phyloP scores from a whole-genome alignment of 2,113 vertebrate genomes.

The Noctilio leporinus region DNA sequence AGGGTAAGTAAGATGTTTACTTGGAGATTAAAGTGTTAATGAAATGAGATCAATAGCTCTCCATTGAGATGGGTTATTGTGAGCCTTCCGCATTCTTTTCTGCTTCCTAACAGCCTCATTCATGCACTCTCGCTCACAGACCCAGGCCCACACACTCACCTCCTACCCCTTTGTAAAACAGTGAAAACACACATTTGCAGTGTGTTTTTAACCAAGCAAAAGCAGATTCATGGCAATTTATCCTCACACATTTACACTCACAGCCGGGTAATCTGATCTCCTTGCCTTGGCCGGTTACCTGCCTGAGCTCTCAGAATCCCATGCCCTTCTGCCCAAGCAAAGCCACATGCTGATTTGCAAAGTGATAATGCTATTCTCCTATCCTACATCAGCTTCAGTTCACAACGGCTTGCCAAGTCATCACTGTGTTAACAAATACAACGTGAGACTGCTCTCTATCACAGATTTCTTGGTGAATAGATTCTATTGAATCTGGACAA shows the following conservation, averaged over 20 bases:
- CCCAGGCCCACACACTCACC: conserved; percentile 18
- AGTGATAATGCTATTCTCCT: conserved; percentile 75
- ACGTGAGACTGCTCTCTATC: conserved; percentile 38
- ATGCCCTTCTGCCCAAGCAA: conserved; percentile 74
- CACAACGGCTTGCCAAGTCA: conserved; percentile 70
- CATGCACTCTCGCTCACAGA: neutral
- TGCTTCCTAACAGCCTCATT: neutral
- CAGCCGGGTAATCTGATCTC: conserved; percentile 61
- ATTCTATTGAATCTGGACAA: conserved; percentile 67
- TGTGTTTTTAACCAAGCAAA: conserved; percentile 72
- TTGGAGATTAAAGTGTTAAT: conserved; percentile 76
- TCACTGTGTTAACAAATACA: conserved; percentile 74
- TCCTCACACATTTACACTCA: conserved; percentile 70
- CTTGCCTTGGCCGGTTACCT: conserved; percentile 70
- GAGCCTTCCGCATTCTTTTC: neutral
- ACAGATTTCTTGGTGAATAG: conserved; percentile 55
- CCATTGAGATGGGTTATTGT: conserved; percentile 49
- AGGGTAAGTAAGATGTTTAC: conserved; percentile 74
- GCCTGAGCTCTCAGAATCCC: conserved; percentile 65
- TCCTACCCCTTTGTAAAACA: conserved; percentile 49
- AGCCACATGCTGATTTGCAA: conserved; percentile 78
- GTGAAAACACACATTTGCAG: conserved; percentile 54
- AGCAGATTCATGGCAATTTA: conserved; percentile 63
- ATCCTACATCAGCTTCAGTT: conserved; percentile 72
- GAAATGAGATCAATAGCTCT: conserved; percentile 74